A percentile compares a stretch with the other conserved stretches of the same genome.
These are phyloP conservation scores for Coleophora flavipennella DNA, from an alignment of 2,888 invertebrate species.

Conservation along the genomic window DNA sequence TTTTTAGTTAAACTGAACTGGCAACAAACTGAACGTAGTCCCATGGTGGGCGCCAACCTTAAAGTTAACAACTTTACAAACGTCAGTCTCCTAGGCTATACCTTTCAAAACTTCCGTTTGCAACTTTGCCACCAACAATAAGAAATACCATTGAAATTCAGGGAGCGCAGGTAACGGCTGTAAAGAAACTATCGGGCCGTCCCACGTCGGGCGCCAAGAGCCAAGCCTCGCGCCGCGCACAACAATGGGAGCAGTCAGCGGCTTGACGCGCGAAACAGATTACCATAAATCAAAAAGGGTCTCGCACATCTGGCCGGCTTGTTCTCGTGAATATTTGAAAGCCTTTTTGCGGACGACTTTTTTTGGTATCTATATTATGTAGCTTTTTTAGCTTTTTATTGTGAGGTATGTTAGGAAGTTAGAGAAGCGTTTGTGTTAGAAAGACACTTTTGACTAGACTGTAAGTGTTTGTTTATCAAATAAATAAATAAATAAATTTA, in stretches of 20 bases:
- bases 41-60: too few species aligned
- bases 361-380: too few species aligned
- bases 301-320: conserved; percentile 4
- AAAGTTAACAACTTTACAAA: neutral
- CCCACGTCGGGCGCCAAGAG: neutral
- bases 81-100: neutral
- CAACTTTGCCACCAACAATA: neutral
- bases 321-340: conserved; percentile 10
- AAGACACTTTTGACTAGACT: too few species aligned
- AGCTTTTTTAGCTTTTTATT: too few species aligned
- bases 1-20: too few species aligned
- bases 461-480: too few species aligned
- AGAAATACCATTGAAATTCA: conserved; percentile 1
- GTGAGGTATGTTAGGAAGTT: too few species aligned
- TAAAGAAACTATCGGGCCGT: conserved; percentile 5
- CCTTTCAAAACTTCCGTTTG: too few species aligned
- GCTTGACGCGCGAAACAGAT: conserved; percentile 9
- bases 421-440: too few species aligned
- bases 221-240: neutral
- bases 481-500: too few species aligned
- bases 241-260: conserved; percentile 2
- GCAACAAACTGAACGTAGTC: too few species aligned
- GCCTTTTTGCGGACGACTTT: neutral
- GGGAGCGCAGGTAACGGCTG: neutral
- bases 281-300: conserved; percentile 9